phyloP scores from a whole-genome alignment of 2,888 invertebrate species.

The Stratiomys singularior region DNA sequence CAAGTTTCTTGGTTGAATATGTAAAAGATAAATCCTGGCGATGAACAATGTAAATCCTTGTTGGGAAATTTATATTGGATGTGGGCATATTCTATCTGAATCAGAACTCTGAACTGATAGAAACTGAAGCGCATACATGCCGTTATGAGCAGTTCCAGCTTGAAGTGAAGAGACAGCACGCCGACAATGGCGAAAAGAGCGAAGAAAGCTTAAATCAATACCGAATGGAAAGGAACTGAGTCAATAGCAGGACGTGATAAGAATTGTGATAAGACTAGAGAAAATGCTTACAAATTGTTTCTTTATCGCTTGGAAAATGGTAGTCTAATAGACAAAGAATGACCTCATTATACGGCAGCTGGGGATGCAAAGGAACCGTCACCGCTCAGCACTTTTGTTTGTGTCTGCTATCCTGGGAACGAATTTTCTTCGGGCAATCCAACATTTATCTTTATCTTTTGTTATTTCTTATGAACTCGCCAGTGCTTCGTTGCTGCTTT shows the following conservation, averaged over 20 bases:
- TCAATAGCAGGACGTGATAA: conserved; percentile 49
- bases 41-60: conserved; percentile 43
- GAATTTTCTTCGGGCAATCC: conserved; percentile 23
- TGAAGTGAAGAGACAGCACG: conserved; percentile 12
- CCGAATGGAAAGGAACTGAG: conserved; percentile 29
- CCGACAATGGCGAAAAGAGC: not conserved
- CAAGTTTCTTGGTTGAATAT: not conserved
- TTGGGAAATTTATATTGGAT: conserved; percentile 11
- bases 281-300: conserved; percentile 51
- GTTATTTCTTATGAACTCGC: not conserved
- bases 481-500: not conserved
- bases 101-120: conserved; percentile 21
- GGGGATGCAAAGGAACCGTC: conserved; percentile 43
- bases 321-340: conserved; percentile 51
- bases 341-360: conserved; percentile 50
- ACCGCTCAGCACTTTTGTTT: conserved; percentile 42
- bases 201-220: conserved; percentile 39
- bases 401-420: conserved; percentile 18
- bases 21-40: conserved; percentile 29
- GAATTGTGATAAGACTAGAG: conserved; percentile 45
- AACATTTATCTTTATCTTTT: conserved; percentile 30
- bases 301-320: conserved; percentile 50
- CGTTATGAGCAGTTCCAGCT: conserved; percentile 14
- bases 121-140: not conserved
- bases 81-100: conserved; percentile 19